Base-by-base conservation (phyloP, 2,888 invertebrate genomes). In the Ashinkailepas kermadecensis region DNA sequence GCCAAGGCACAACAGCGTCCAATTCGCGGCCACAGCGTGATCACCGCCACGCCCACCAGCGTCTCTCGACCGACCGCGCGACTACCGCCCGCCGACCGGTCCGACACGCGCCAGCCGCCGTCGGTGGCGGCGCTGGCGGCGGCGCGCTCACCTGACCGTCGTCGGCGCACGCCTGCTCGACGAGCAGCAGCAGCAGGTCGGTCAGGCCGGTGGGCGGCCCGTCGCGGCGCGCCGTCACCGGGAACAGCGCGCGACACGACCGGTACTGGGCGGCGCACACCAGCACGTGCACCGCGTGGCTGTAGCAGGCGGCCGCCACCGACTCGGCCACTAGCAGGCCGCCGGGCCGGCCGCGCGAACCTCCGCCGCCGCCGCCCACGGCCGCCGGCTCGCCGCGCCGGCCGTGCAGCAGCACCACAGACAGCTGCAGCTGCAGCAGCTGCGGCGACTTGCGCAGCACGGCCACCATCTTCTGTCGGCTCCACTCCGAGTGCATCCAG, bases 401-500 rank as follows among this genome's bases (percentile, higher is more conserved):
- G 21, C 56, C 56, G 56, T 54, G 56, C 74, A 74, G 18, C 56
- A 15, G 74, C 18, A 74, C 54, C 21, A 39, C 18, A 0, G 74
- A 15, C 74, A 74, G 74, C 74, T 21, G 18, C 54, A 74, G 74
- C 54, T 74, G 74, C 74, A 74, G 56, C 54, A 74, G 74, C 56
- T 74, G 74, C 54, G 74, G 74, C 74, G 74, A 74, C 74, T 74
- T 74, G 9, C 74, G 54, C 74, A 74, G 74, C 74, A 74, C 74
- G 21, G 56, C 56, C 56, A 56, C 56, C 74, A 74, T 15, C 56
- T 74, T 74, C 18, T 74, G 74, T 0, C 82, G 81, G 62, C 82
- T 79, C 39, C 74, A 74, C n/a, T 81, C 58, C 39, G 78, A 25
- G 56, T 81, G 81, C 74, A 82, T 57, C 82, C 82, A 82, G 57